These are phyloP conservation scores for Drosophila obscura DNA, from an alignment of 1,140 invertebrate genomes.

Conservation along the genomic window DNA sequence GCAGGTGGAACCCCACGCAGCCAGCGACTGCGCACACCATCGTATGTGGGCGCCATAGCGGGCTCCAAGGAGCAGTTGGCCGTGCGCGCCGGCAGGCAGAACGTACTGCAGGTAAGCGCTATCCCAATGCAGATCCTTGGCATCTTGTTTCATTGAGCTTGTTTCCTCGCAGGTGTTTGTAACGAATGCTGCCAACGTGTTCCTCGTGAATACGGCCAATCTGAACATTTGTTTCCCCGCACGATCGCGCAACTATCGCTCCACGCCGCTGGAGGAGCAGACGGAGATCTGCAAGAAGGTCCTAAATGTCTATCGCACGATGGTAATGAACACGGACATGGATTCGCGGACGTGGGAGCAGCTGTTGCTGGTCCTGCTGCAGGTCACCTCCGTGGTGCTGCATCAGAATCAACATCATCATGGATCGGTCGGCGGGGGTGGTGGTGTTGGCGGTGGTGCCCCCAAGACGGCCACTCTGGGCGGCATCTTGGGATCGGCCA, in stretches of 20 bases:
- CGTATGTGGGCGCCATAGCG: slow-evolving; percentile 90
- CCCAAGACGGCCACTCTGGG: slow-evolving; percentile 82
- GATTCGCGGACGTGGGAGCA: slow-evolving; percentile 97
- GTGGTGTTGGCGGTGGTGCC: slow-evolving; percentile 80
- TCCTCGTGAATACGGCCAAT: slow-evolving; percentile 89
- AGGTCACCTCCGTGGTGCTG: slow-evolving; percentile 96
- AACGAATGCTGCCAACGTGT: slow-evolving; percentile 97
- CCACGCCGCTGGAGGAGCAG: slow-evolving; percentile 91
- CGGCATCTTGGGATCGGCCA: slow-evolving; percentile 91
- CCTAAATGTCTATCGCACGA: slow-evolving; percentile 97
- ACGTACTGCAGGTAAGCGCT: slow-evolving; percentile 88
- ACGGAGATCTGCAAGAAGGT: slow-evolving; percentile 98
- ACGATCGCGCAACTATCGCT: slow-evolving; percentile 81
- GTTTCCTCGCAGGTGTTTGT: slow-evolving; percentile 89
- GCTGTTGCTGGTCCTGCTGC: slow-evolving; percentile 92
- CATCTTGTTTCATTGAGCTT: too few relatives aligned
- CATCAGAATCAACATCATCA: slow-evolving; percentile 87
- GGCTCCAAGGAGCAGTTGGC: slow-evolving; percentile 89
- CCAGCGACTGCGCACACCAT: slow-evolving; percentile 90
- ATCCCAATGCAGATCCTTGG: not conserved
- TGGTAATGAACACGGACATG: slow-evolving; percentile 98
- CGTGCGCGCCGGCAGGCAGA: slow-evolving; percentile 92
- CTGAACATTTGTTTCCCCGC: slow-evolving; percentile 83
- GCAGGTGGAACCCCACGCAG: slow-evolving; percentile 71
- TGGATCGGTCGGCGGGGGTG: not conserved